These are phyloP conservation scores for Saccopteryx leptura DNA, from an alignment of 2,113 vertebrate species.

Conservation along the genomic window DNA sequence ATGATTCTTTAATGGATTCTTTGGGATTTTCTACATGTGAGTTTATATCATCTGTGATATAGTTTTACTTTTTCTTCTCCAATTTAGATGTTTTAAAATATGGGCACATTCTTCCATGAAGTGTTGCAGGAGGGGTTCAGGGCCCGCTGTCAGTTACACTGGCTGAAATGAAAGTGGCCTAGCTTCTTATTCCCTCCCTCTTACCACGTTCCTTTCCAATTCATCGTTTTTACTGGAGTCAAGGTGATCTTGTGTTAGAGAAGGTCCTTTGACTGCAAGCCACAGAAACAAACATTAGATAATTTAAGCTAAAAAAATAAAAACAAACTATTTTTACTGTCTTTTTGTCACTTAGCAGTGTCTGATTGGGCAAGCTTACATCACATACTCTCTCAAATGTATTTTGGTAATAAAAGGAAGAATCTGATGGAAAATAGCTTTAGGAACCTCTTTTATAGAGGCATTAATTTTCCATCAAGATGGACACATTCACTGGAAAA, in stretches of 20 bases:
- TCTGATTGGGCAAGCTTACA: not conserved
- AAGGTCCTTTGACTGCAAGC: not conserved
- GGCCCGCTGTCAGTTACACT: not conserved
- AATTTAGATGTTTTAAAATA: not conserved
- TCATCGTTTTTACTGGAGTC: not conserved
- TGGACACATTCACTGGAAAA: not conserved
- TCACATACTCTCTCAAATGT: not conserved
- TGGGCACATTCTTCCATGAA: not conserved
- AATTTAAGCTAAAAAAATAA: not conserved
- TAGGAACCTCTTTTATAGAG: not conserved
- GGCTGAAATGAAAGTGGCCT: not conserved
- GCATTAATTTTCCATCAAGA: not conserved
- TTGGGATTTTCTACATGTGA: not conserved
- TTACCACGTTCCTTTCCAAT: not conserved
- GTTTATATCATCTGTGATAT: not conserved
- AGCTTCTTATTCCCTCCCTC: not conserved
- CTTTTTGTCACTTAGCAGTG: not conserved
- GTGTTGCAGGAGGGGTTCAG: not conserved
- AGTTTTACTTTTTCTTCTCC: conserved; percentile 12
- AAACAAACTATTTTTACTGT: not conserved
- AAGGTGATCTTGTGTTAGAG: not conserved
- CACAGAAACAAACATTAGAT: not conserved
- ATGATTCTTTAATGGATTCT: not conserved
- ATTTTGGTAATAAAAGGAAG: not conserved
- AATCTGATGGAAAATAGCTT: not conserved